phyloP scores from a whole-genome alignment of 2,888 invertebrate species.

The Trachelus iudaicus region DNA sequence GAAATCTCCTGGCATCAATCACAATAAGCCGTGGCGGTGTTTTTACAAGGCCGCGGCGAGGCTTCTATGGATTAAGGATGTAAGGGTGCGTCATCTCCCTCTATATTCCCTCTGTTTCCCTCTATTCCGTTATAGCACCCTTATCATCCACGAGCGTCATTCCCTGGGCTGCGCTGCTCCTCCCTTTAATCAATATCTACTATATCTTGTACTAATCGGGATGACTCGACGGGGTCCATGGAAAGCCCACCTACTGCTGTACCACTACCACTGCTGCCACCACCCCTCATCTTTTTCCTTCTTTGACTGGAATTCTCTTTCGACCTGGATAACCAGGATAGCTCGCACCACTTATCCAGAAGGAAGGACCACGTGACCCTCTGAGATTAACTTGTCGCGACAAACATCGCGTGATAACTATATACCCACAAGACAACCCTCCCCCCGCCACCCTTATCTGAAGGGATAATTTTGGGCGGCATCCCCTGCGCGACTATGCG shows the following conservation, averaged over 20 bases:
- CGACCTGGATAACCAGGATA: neutral
- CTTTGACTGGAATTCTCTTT: neutral
- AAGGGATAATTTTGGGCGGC: neutral
- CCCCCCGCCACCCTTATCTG: neutral
- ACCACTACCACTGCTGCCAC: too few species aligned
- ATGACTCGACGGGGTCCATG: neutral
- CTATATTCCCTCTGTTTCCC: neutral
- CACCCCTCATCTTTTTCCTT: neutral
- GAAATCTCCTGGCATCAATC: conserved; percentile 9
- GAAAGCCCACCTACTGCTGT: neutral
- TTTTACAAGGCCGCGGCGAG: neutral
- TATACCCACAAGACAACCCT: neutral
- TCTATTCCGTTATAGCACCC: neutral
- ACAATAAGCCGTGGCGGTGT: conserved; percentile 17
- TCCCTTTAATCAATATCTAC: neutral
- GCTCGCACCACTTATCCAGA: neutral
- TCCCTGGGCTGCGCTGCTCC: neutral
- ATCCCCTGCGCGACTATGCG: neutral
- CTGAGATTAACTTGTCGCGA: neutral
- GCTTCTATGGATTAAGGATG: neutral
- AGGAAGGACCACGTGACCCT: neutral
- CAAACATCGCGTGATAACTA: neutral
- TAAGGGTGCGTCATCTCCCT: neutral
- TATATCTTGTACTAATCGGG: neutral
- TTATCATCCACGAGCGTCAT: neutral